A percentile compares a stretch with the other conserved stretches of the same genome.
phyloP scores from a whole-genome alignment of 1,140 invertebrate species.

The Drosophila eugracilis region DNA sequence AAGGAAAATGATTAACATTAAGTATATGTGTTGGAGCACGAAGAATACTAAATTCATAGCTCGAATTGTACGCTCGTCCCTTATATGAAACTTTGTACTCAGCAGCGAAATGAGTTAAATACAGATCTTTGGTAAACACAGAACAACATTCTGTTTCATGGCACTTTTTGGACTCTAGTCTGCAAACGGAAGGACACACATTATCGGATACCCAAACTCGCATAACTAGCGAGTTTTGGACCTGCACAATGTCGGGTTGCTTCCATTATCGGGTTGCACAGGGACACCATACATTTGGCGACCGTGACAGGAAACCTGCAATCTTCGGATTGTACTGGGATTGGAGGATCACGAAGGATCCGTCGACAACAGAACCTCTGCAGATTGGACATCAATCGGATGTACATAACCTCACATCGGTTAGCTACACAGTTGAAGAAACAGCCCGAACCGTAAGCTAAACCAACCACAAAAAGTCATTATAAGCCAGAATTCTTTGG shows the following conservation, averaged over 20 bases:
- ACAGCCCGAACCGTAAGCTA: neutral
- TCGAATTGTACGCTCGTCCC: neutral
- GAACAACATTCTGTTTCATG: neutral
- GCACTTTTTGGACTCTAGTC: neutral
- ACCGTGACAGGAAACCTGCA: neutral
- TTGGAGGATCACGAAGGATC: slow-evolving; percentile 2
- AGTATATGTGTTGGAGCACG: slow-evolving; percentile 2
- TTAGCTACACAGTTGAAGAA: neutral
- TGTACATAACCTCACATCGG: neutral
- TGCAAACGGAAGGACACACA: no score
- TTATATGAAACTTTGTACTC: no score
- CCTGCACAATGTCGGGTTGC: no score
- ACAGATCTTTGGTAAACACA: no score
- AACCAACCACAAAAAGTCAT: neutral
- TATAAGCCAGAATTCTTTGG: no score
- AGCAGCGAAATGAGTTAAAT: no score
- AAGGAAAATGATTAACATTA: no score
- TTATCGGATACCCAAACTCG: no score
- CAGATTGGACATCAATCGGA: neutral
- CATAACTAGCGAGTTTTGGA: no score
- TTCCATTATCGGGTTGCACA: neutral
- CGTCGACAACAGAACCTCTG: no score
- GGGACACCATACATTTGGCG: neutral
- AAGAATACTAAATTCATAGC: slow-evolving; percentile 1
- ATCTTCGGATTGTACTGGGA: neutral